A percentile compares a stretch with the other conserved stretches of the same genome.
These are phyloP conservation scores for Pachydiplax longipennis DNA, from an alignment of 2,888 invertebrate species.

Conservation along the genomic window DNA sequence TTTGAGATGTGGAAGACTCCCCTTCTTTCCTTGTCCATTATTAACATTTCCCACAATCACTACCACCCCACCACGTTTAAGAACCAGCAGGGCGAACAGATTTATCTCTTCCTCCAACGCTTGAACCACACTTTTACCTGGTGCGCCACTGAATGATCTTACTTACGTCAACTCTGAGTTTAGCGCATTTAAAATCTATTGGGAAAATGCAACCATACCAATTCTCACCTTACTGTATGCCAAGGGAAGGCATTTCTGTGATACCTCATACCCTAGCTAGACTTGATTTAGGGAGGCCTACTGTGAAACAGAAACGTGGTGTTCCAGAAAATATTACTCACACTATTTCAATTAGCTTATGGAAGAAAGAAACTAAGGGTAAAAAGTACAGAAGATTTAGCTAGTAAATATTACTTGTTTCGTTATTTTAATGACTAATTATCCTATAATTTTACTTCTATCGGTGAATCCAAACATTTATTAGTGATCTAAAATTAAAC, in stretches of 20 bases:
- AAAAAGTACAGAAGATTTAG: background rate
- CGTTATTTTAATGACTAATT: background rate
- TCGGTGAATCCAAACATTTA: background rate
- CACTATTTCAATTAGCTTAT: background rate
- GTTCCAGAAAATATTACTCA: background rate
- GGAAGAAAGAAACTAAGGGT: background rate
- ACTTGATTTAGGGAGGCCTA: conserved; percentile 16
- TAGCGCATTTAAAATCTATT: conserved; percentile 36
- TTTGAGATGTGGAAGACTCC: conserved; percentile 26
- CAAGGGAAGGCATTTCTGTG: background rate
- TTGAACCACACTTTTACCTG: conserved; percentile 60
- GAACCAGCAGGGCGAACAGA: conserved; percentile 11
- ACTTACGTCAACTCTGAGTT: conserved; percentile 60
- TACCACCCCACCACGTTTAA: background rate
- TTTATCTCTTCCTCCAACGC: conserved; percentile 34
- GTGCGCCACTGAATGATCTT: conserved; percentile 61
- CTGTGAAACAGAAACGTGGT: conserved; percentile 28
- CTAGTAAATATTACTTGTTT: background rate
- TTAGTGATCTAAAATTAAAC: background rate
- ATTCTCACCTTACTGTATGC: conserved; percentile 27
- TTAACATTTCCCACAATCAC: background rate
- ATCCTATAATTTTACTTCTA: background rate
- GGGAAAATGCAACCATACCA: conserved; percentile 18
- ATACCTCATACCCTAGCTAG: conserved; percentile 27
- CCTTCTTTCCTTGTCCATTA: conserved; percentile 35